These are phyloP conservation scores for Apotomis capreana DNA, from an alignment of 2,888 invertebrate genomes.

Conservation along the genomic window DNA sequence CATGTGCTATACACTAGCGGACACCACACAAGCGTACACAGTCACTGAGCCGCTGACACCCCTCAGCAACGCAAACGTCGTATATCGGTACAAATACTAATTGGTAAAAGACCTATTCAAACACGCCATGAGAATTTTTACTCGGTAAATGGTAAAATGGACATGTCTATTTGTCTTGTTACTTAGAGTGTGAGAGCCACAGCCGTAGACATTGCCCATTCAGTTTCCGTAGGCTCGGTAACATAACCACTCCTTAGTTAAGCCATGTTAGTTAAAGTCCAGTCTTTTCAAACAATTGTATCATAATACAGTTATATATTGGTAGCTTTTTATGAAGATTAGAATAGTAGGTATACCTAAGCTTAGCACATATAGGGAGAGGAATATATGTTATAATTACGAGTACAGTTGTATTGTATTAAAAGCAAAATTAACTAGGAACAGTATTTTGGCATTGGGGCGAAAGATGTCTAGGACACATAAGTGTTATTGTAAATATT, in stretches of 20 bases:
- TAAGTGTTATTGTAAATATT: too few relatives aligned
- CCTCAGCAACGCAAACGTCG: slow-evolving; percentile 64
- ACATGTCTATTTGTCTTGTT: slow-evolving; percentile 79
- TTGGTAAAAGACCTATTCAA: slow-evolving; percentile 82
- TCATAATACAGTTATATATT: not conserved
- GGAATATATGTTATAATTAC: too few relatives aligned
- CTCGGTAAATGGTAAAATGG: slow-evolving; percentile 81
- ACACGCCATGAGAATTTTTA: slow-evolving; percentile 81
- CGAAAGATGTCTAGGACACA: too few relatives aligned
- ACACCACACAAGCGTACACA: slow-evolving; percentile 59
- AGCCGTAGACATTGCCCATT: slow-evolving; percentile 66
- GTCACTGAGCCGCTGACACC: slow-evolving; percentile 63
- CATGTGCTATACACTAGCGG: slow-evolving; percentile 49
- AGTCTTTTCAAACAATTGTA: slow-evolving; percentile 2
- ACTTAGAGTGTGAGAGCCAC: slow-evolving; percentile 81
- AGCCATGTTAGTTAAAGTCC: slow-evolving; percentile 44
- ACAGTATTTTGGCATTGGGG: too few relatives aligned
- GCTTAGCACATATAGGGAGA: too few relatives aligned
- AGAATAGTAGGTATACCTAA: too few relatives aligned
- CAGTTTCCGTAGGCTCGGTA: slow-evolving; percentile 64
- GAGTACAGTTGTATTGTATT: too few relatives aligned
- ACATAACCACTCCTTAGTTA: slow-evolving; percentile 53
- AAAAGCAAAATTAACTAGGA: too few relatives aligned
- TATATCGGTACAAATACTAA: slow-evolving; percentile 81
- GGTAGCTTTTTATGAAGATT: too few relatives aligned